phyloP scores from a whole-genome alignment of 2,888 invertebrate genomes.

The Cheilosia pagana region DNA sequence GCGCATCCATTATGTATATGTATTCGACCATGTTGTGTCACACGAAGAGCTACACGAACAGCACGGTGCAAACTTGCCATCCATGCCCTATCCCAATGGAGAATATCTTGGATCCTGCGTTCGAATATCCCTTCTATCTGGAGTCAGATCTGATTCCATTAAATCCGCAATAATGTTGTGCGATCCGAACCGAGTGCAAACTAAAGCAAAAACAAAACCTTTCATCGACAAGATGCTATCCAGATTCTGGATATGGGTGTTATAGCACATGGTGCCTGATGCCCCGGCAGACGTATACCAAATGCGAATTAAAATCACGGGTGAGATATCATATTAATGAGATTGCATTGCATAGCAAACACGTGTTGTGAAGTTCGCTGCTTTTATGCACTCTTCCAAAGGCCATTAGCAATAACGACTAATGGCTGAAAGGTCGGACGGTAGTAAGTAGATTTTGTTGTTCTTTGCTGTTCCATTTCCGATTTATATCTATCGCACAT shows the following conservation, averaged over 20 bases:
- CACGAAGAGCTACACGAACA: constrained; percentile 42
- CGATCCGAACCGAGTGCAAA: constrained; percentile 19
- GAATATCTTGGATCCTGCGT: constrained; percentile 72
- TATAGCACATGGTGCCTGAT: constrained; percentile 53
- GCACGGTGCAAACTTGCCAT: constrained; percentile 29
- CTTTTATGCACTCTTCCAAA: constrained; percentile 37
- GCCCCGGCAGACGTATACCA: constrained; percentile 25
- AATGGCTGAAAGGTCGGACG: constrained; percentile 50
- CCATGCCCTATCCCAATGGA: constrained; percentile 68
- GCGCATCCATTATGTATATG: constrained; percentile 33
- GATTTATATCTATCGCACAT: constrained; percentile 54
- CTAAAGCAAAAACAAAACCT: constrained; percentile 29
- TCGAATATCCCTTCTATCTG: constrained; percentile 60
- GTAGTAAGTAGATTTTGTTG: not conserved
- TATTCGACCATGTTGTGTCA: constrained; percentile 52
- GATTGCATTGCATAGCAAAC: constrained; percentile 69
- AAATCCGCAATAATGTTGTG: constrained; percentile 34
- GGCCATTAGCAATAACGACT: constrained; percentile 59
- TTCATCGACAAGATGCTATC: constrained; percentile 61
- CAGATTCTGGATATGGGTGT: constrained; percentile 58
- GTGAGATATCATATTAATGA: constrained; percentile 74
- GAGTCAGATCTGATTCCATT: constrained; percentile 59
- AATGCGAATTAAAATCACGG: constrained; percentile 72
- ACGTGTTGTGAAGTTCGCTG: constrained; percentile 64
- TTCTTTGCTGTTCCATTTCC: constrained; percentile 34